Evolutionary conservation across 1,140 invertebrate genomes (phyloP), one percentile per base, ranked within the genome.

Genomic region (Melanaphis sacchari): DNA sequence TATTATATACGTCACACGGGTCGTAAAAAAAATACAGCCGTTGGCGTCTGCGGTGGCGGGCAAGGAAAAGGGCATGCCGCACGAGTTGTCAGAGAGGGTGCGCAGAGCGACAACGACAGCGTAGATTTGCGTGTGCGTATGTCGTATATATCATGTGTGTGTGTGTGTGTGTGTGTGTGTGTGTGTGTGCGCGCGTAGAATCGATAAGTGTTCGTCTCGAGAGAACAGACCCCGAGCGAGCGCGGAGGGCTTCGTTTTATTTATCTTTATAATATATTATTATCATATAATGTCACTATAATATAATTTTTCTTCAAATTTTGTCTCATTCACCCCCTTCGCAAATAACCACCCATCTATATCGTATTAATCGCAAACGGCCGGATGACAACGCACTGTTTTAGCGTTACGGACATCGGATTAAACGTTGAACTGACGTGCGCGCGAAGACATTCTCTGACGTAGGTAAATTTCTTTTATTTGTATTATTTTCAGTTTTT

Each of bases 121-220:
- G 38, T 84, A 41, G 82, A 84, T 84, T 84, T 85, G 40, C 84
- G 40, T 85, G 84, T 43, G 40, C 26, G 24, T 88, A 76, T n/a
- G 18, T 18, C 15, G 24, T 49, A 76, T 18, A 76, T 18, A 76
- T 76, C 59, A 76, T 18, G 22, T 15, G 31, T 11, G 59, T 11
- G 59, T 11, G 59, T 59, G 26, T 31, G 54, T 59, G 54, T 59
- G 26, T 26, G 54, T 59, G 54, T 66, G 31, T 66, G 31, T 6
- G 82, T 15, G 40, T 31, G 22, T 18, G 84, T 6, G 84, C 40
- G 26, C 41, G 43, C 43, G 31, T 31, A 46, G 85, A 88, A 88
- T 88, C 85, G 43, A 88, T 88, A 88, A 46, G 84, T 26, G 22
- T 26, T 87, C 84, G 41, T n/a, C 41, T 87, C 84, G 41, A 43